Evolutionary conservation across 53 echinoderm and acorn worm species (phyloP).

Genomic region (Antedon mediterranea): DNA sequence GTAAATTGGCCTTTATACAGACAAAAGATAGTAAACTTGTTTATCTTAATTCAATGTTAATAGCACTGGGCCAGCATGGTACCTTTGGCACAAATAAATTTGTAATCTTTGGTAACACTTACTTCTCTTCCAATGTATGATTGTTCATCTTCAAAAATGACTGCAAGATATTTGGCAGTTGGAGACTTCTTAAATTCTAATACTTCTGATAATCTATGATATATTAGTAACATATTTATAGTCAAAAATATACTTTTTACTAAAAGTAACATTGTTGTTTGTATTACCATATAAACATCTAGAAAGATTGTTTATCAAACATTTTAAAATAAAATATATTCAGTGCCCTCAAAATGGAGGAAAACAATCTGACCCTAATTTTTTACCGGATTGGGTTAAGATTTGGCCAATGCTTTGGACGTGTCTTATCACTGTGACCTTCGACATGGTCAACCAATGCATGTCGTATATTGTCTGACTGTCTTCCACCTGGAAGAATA

Average conservation of each 20-base stretch:
- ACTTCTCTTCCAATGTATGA: constrained; percentile 46
- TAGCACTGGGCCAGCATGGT: too few species aligned
- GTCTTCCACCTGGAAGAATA: constrained; percentile 13
- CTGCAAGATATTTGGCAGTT: constrained; percentile 9
- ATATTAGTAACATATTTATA: too few species aligned
- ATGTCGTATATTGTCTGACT: constrained; percentile 11
- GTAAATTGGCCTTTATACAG: too few species aligned
- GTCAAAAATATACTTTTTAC: too few species aligned
- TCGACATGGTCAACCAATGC: constrained; percentile 20
- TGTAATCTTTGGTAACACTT: neutral
- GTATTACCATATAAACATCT: too few species aligned
- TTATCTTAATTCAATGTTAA: too few species aligned
- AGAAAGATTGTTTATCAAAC: too few species aligned
- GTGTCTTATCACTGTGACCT: constrained; percentile 3
- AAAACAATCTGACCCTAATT: neutral
- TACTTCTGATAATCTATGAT: constrained; percentile 16
- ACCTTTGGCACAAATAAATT: too few species aligned
- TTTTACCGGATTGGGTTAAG: constrained; percentile 17
- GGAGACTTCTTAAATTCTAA: constrained; percentile 7
- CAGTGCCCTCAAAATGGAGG: neutral
- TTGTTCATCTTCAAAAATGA: constrained; percentile 30
- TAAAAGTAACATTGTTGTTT: too few species aligned
- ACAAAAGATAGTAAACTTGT: too few species aligned
- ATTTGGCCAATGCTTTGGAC: constrained; percentile 20
- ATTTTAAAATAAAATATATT: neutral